Base-by-base conservation (phyloP, 2,888 invertebrate species). In the Lepidocyrtoides sp. region DNA sequence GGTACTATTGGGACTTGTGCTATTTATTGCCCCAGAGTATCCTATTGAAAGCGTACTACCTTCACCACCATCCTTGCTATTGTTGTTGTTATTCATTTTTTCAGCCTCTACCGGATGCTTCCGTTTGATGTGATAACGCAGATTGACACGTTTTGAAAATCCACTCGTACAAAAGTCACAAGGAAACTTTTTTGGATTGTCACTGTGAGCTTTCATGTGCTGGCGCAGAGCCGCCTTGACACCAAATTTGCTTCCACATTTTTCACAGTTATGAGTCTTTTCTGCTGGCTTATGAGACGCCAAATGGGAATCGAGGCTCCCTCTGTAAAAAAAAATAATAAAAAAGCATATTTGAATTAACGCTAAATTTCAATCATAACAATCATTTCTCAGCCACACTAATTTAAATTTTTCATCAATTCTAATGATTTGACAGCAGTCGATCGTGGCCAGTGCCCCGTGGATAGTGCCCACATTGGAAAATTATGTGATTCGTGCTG, bases 121-220 rank as follows among this genome's bases (percentile, higher is more conserved):
- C 79, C 94, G 85, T 83, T 94, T 94, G 63, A 93, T 92, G 82
- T 94, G 94, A 82, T 93, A 93, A 17, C 94, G 94, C 5, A 94
- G 92, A 83, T 94, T 94, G 54, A 94, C 94, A 81, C 93, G 91
- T 72, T 94, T 94, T 26, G 93, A 92, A 89, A 94, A 94, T 75
- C 91, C 93, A 92, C 93, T 93, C 12, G 93, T 91, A 83, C 94
- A 94, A 77, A 92, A 93, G n/a, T 94, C 93, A 86, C 94, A 94
- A 12, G 91, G 91, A 88, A 94, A 94, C 81, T 93, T 93, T 90
- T 94, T 93, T 23, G 93, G 93, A 86, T 89, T 91, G 81, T 93
- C 93, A 85, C 90, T 92, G 81, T 93, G 93, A 85, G 91, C 91
- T 89, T 91, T 91, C 89, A 93, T 92, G 84, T 94, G 94, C 69